A percentile compares a stretch with the other conserved stretches of the same genome.
Evolutionary conservation across 2,888 invertebrate species (phyloP).

Genomic region (Apodemia zela): DNA sequence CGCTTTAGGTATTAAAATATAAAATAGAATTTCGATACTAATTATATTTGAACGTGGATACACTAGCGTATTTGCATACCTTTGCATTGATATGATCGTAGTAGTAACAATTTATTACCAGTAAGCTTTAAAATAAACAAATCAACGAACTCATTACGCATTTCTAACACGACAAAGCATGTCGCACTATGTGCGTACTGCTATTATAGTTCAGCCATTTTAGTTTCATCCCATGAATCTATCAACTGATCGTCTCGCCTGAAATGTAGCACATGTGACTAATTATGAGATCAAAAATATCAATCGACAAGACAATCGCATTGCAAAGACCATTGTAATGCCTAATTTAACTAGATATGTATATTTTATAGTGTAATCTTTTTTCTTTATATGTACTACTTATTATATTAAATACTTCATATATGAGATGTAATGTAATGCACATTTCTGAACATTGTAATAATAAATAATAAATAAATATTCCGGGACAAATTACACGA

Average conservation of each 20-base stretch:
- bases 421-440: too few relatives aligned
- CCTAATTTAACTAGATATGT: not conserved
- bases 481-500: too few relatives aligned
- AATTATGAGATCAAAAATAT: conserved; percentile 15
- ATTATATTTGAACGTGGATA: too few relatives aligned
- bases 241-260: conserved; percentile 12
- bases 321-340: conserved; percentile 4
- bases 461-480: too few relatives aligned
- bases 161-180: not conserved
- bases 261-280: conserved; percentile 13
- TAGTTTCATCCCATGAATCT: conserved; percentile 12
- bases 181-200: conserved; percentile 8
- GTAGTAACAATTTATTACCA: too few relatives aligned
- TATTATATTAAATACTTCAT: too few relatives aligned
- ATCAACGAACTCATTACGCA: not conserved
- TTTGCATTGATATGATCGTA: too few relatives aligned
- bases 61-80: too few relatives aligned
- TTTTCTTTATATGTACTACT: not conserved
- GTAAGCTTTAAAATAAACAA: too few relatives aligned
- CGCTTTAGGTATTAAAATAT: too few relatives aligned
- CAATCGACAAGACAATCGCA: conserved; percentile 9
- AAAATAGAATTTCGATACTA: too few relatives aligned
- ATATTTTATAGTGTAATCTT: not conserved
- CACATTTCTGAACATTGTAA: too few relatives aligned
- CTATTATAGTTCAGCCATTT: conserved; percentile 12